Conservation (phyloP, 2,888 invertebrate species). For the Eupithecia vulgata region DNA sequence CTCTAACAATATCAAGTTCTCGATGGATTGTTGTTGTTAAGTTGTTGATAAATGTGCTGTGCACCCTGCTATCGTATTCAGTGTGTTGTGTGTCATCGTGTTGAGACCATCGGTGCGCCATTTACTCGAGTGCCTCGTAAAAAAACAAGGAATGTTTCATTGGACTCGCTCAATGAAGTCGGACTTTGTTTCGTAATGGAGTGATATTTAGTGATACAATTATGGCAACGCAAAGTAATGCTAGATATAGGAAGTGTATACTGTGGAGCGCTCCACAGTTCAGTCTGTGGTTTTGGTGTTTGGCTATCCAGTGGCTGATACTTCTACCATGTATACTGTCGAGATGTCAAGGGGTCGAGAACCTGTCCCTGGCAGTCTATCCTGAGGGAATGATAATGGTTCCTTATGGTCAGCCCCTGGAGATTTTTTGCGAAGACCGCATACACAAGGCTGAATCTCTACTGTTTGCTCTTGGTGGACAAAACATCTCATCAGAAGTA, state of each 20-base stretch:
- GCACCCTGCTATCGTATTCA: slow-evolving; percentile 59
- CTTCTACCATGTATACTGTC: slow-evolving; percentile 70
- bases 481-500: slow-evolving; percentile 66
- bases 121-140: slow-evolving; percentile 65
- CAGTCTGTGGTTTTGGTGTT: slow-evolving; percentile 71
- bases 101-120: slow-evolving; percentile 74
- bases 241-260: slow-evolving; percentile 64
- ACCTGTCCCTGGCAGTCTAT: slow-evolving; percentile 67
- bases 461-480: slow-evolving; percentile 65
- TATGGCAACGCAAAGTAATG: slow-evolving; percentile 67
- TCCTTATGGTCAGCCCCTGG: slow-evolving; percentile 84
- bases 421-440: slow-evolving; percentile 86
- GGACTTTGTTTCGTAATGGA: slow-evolving; percentile 67
- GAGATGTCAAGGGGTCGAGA: slow-evolving; percentile 60
- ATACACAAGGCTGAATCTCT: slow-evolving; percentile 71
- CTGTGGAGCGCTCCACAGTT: slow-evolving; percentile 63
- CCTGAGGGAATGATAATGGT: slow-evolving; percentile 85
- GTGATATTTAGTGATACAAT: slow-evolving; percentile 61
- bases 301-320: slow-evolving; percentile 65
- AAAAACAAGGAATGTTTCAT: slow-evolving; percentile 72
- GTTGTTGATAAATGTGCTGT: slow-evolving; percentile 63
- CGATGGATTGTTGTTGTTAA: slow-evolving; percentile 51
- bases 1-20: slow-evolving; percentile 48
- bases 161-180: slow-evolving; percentile 58
- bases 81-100: slow-evolving; percentile 79